These are phyloP conservation scores for Drosophila neocordata DNA, from an alignment of 1,140 invertebrate genomes.

Conservation along the genomic window DNA sequence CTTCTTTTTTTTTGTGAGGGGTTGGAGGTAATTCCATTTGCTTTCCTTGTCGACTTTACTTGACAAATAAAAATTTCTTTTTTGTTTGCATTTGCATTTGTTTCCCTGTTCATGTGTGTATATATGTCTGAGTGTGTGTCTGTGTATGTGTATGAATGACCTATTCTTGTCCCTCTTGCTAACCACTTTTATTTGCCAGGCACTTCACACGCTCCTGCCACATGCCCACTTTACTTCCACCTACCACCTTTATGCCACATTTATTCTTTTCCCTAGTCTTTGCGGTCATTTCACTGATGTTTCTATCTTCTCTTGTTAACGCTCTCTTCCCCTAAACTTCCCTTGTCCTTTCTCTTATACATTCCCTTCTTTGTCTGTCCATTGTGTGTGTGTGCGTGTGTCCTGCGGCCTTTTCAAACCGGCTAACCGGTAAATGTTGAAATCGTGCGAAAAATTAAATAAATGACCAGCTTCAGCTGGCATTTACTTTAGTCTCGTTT, in stretches of 20 bases:
- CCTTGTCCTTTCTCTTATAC: neutral
- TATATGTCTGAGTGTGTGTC: constrained; percentile 1
- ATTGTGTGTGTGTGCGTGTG: neutral
- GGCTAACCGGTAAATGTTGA: constrained; percentile 58
- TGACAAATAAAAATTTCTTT: constrained; percentile 12
- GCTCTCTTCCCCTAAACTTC: constrained; percentile 7
- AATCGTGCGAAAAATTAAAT: constrained; percentile 80
- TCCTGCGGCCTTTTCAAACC: constrained; percentile 22
- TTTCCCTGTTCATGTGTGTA: constrained; percentile 17
- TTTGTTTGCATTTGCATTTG: constrained; percentile 32
- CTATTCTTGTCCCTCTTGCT: constrained; percentile 39
- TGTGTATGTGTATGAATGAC: constrained; percentile 27
- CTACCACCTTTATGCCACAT: neutral
- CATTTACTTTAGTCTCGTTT: constrained; percentile 26
- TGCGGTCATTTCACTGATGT: constrained; percentile 75
- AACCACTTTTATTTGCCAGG: constrained; percentile 60
- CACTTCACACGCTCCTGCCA: constrained; percentile 60
- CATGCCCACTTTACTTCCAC: constrained; percentile 42
- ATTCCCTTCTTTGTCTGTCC: neutral
- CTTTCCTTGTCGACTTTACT: constrained; percentile 17
- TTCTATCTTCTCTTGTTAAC: constrained; percentile 49
- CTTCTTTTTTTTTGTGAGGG: constrained; percentile 10
- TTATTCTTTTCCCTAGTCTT: constrained; percentile 21
- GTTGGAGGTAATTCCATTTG: constrained; percentile 50
- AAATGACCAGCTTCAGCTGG: constrained; percentile 52